phyloP scores from a whole-genome alignment of 1,140 invertebrate species.

The Mylabris phalerata region DNA sequence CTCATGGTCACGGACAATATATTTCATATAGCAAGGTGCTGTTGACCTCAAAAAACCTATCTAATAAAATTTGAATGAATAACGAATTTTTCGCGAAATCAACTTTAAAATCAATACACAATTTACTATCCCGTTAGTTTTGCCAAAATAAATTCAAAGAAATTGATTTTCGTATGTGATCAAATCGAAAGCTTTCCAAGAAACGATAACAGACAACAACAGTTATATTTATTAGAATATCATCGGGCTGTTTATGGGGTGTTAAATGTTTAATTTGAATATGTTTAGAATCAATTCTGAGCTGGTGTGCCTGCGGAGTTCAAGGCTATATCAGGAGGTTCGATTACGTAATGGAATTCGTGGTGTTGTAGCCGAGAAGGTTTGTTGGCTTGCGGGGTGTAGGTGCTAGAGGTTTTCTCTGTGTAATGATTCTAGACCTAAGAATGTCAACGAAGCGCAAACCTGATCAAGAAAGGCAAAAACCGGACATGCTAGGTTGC shows the following conservation, averaged over 20 bases:
- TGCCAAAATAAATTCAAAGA: background rate
- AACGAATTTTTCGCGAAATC: background rate
- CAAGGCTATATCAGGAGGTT: constrained; percentile 1
- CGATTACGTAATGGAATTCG: no score
- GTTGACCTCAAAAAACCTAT: constrained; percentile 20
- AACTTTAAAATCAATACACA: background rate
- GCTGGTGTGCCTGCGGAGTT: constrained; percentile 11
- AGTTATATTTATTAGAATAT: no score
- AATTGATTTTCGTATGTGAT: no score
- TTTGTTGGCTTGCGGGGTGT: no score
- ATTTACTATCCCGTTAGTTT: background rate
- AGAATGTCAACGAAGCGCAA: constrained; percentile 21
- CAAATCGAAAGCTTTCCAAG: no score
- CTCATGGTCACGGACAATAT: constrained; percentile 20
- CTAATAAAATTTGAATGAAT: background rate
- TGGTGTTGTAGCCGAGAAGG: no score
- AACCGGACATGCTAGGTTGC: constrained; percentile 30
- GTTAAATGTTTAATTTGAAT: no score
- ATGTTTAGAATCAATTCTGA: constrained; percentile 3
- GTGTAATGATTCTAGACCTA: background rate
- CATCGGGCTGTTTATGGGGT: no score
- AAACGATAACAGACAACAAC: no score
- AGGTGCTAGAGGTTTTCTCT: no score
- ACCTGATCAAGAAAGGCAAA: constrained; percentile 25
- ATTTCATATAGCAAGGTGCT: constrained; percentile 17